These are phyloP conservation scores for Lepilemur septentrionalis DNA, from an alignment of 2,797 vertebrate species.

Conservation along the genomic window DNA sequence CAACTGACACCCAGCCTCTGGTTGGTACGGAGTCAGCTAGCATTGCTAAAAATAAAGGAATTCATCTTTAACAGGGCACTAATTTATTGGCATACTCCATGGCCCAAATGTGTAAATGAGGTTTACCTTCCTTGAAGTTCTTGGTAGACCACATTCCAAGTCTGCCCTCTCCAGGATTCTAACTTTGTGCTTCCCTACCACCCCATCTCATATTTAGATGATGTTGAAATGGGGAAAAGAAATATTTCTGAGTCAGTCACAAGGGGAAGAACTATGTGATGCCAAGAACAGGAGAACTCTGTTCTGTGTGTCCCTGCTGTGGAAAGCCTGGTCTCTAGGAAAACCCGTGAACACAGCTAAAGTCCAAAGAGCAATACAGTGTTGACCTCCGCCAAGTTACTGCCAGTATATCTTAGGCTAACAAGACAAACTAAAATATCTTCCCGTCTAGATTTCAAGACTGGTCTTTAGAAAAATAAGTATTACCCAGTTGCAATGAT, in stretches of 20 bases:
- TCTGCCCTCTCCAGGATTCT: not conserved
- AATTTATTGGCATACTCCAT: not conserved
- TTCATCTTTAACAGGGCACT: not conserved
- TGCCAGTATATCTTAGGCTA: not conserved
- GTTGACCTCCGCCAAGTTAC: not conserved
- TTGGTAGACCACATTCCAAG: not conserved
- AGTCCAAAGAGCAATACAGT: not conserved
- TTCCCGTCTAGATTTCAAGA: slow-evolving; percentile 8
- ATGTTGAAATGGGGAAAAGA: not conserved
- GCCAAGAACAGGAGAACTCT: not conserved
- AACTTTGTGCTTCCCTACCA: not conserved
- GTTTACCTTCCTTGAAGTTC: not conserved
- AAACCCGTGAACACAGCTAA: not conserved
- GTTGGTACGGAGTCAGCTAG: not conserved
- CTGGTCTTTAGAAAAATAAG: not conserved
- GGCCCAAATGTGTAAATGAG: not conserved
- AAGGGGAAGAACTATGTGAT: not conserved
- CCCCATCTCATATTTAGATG: not conserved
- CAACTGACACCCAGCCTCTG: not conserved
- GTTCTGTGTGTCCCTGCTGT: not conserved
- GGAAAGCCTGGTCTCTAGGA: not conserved
- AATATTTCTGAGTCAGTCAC: not conserved
- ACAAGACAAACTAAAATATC: not conserved
- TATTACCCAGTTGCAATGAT: not conserved
- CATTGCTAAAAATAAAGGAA: not conserved